Conservation (phyloP, 2,797 vertebrate species). For the Hapalemur alaotrensis region DNA sequence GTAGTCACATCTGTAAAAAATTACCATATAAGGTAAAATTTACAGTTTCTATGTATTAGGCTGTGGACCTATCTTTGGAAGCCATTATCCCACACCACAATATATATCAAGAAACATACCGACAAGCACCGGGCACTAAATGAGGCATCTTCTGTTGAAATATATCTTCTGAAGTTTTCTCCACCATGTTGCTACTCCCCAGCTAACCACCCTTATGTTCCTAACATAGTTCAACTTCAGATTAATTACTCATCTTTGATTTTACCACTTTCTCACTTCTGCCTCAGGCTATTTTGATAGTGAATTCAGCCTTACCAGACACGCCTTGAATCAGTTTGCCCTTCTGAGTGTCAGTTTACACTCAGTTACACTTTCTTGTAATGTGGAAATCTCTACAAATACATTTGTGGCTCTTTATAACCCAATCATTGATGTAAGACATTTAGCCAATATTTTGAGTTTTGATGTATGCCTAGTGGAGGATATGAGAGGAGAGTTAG, state of each 20-base stretch:
- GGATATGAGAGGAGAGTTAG: not conserved
- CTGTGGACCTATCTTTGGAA: not conserved
- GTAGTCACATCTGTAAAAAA: not conserved
- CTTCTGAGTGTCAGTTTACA: not conserved
- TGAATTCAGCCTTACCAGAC: not conserved
- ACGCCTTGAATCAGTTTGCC: not conserved
- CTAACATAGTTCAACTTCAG: not conserved
- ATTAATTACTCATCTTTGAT: not conserved
- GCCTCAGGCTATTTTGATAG: not conserved
- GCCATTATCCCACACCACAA: not conserved
- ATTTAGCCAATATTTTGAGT: not conserved
- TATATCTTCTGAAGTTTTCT: not conserved
- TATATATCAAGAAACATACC: not conserved
- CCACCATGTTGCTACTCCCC: not conserved
- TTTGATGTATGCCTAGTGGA: not conserved
- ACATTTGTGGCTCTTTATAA: not conserved
- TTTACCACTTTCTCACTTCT: not conserved
- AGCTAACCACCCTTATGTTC: not conserved
- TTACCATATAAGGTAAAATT: not conserved
- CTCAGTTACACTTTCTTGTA: not conserved
- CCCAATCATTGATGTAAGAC: not conserved
- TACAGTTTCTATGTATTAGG: not conserved
- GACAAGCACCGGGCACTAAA: not conserved
- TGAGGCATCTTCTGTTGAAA: not conserved
- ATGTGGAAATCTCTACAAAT: not conserved